phyloP scores from a whole-genome alignment of 2,797 vertebrate genomes.

The Enteromius anoplus region DNA sequence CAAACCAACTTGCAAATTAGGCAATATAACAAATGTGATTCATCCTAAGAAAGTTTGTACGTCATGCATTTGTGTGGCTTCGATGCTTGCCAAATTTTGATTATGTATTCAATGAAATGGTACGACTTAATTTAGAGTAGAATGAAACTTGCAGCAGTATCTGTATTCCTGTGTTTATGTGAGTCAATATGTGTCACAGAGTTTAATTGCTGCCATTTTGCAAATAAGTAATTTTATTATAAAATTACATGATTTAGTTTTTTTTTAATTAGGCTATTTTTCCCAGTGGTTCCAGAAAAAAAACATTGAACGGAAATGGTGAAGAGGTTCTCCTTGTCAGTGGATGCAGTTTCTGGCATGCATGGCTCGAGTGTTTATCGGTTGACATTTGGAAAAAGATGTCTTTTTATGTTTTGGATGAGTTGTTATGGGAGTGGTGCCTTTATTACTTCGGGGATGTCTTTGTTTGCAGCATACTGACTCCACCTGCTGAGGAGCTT shows the following conservation, averaged over 20 bases:
- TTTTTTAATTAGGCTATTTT: neutral
- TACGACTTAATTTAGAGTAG: neutral
- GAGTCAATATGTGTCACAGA: neutral
- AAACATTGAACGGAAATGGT: neutral
- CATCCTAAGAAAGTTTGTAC: neutral
- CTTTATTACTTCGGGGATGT: neutral
- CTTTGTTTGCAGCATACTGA: neutral
- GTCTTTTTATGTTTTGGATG: constrained; percentile 4
- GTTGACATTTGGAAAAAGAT: constrained; percentile 3
- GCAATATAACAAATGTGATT: neutral
- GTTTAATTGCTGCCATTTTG: neutral
- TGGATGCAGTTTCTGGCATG: neutral
- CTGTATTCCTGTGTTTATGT: neutral
- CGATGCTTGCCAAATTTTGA: neutral
- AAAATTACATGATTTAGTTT: neutral
- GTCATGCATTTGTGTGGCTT: neutral
- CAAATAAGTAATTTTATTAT: neutral
- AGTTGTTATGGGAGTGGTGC: constrained; percentile 9
- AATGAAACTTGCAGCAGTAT: neutral
- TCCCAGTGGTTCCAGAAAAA: too few species aligned
- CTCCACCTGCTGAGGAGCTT: neutral
- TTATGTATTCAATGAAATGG: neutral
- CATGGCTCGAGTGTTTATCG: neutral
- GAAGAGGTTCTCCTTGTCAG: neutral
- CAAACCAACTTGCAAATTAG: neutral